Base-by-base conservation (phyloP, 2,888 invertebrate species). In the Brachyptera putata region DNA sequence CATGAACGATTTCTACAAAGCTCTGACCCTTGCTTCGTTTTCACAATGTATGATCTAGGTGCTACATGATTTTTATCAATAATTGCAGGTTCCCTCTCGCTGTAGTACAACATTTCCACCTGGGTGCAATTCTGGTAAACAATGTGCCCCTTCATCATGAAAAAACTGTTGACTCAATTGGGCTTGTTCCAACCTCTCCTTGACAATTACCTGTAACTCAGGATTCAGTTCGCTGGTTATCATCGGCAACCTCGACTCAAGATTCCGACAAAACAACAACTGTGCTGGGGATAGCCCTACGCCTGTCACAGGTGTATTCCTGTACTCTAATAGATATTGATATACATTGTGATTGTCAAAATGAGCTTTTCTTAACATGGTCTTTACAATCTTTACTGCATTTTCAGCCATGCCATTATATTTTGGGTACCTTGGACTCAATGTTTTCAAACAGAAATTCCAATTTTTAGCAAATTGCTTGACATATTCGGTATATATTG, bases 201-300 rank as follows among this genome's bases (percentile, higher is more conserved):
- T 48, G n/a, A 48, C 21, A 13, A 24, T 24, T 22, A 24, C 48
- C 9, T 24, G 21, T 11, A 48, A 13, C 13, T 22, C n/a, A 2
- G 48, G 48, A 14, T 48, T 21, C n/a, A 48, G 24, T 11, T 13
- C 7, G 25, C n/a, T 22, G 3, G 22, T 14, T 13, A 13, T 24
- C 26, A 50, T 16, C 3, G 49, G 25, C 30, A 50, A 24, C 50
- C 16, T 50, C 2, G 49, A 25, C 50, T 50, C 50, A 3, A 50
- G 3, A 25, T 16, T 5, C 5, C 25, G 26, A 26, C 26, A 25
- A 9, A 26, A 26, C n/a, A 50, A 25, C 5, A 50, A 16, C 26
- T 50, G 49, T 3, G 30, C 30, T 3, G 49, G 49, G 3, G 49
- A 26, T 30, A 50, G 26, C 5, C 30, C 49, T 26, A 50, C 3